These are phyloP conservation scores for Agriopis marginaria DNA, from an alignment of 2,888 invertebrate species.

Conservation along the genomic window DNA sequence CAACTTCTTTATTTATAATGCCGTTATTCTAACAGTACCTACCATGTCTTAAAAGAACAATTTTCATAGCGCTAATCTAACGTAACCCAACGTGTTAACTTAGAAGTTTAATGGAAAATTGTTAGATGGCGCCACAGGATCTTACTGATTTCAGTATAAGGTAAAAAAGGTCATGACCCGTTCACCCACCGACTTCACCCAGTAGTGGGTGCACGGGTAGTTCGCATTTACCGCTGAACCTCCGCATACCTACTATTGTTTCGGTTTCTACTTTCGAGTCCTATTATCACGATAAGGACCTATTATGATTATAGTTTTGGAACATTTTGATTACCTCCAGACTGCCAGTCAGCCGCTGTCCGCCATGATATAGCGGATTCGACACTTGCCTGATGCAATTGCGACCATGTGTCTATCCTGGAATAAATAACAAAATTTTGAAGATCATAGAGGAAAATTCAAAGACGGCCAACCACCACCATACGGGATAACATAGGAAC, in stretches of 20 bases:
- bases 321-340: conserved; percentile 62
- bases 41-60: background rate
- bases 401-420: conserved; percentile 83
- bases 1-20: no score
- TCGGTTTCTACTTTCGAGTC: background rate
- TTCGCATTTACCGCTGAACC: no score
- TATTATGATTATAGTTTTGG: background rate
- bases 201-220: no score
- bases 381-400: conserved; percentile 79
- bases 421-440: conserved; percentile 41
- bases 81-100: background rate
- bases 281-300: no score
- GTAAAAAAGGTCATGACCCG: background rate
- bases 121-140: background rate
- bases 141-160: background rate
- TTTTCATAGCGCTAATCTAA: background rate
- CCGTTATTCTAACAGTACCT: no score
- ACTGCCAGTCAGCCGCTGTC: conserved; percentile 82
- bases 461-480: no score
- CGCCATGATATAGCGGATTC: conserved; percentile 82
- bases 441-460: background rate
- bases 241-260: background rate
- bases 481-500: no score
- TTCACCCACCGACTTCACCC: no score
- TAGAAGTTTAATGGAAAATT: background rate